Base-by-base conservation (phyloP, 2,888 invertebrate genomes). In the Drosophila robusta region DNA sequence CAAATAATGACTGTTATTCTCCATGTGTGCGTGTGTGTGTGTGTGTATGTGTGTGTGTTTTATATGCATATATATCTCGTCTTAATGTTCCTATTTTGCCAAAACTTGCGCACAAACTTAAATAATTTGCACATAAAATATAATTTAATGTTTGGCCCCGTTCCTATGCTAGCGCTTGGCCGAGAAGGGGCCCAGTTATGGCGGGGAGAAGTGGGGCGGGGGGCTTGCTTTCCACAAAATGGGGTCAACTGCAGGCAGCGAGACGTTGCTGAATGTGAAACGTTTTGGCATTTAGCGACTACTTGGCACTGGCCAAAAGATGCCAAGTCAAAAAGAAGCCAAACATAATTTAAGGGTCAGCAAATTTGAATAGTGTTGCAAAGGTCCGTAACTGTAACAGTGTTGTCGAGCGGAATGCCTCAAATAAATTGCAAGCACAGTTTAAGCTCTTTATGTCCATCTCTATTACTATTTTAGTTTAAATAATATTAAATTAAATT, bases 61-160 rank as follows among this genome's bases (percentile, higher is more conserved):
- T 38, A 38, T 50, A 54, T 45, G 11, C 22, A 14, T 55, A 29
- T 39, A 34, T 34, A 11, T 34, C 52, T 65, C 44, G 29, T 38
- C 70, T 62, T 82, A 87, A 82, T 82, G 78, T 75, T 84, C 68
- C 79, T 81, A 83, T 83, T 83, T 83, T 83, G 74, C 60, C 74
- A 70, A 78, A 80, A 87, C 74, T 82, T 76, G 79, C 64, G 64
- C 77, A 57, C 73, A 68, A 67, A 86, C 75, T 82, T 82, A 75
- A 82, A 82, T 87, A 83, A 83, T 83, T 87, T 83, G 69, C 79
- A 45, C 88, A 83, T 83, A 87, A 83, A 83, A 87, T 78, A 85
- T 87, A 85, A 87, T 87, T 83, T 87, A 87, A 83, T 76, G 86
- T 46, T 63, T 47, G 34, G 32, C 49, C 76, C 29, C 38, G 32